A percentile compares a stretch with the other conserved stretches of the same genome.
Conservation (phyloP, 2,113 vertebrate species). For the Vireo altiloquus region DNA sequence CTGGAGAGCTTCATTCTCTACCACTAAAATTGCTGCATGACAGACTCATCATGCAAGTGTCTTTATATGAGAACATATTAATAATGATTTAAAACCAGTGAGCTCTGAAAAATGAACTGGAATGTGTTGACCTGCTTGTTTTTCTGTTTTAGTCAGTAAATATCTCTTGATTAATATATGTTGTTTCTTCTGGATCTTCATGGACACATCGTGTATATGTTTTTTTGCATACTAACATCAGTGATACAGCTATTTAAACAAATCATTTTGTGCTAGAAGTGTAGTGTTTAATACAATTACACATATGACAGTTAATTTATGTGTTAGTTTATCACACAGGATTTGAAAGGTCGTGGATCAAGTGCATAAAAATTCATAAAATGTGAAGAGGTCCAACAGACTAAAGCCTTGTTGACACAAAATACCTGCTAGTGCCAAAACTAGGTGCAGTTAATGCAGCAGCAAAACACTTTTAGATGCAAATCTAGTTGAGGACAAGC, state of each 20-base stretch:
- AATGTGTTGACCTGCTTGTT: no score
- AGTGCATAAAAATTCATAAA: slow-evolving; percentile 2
- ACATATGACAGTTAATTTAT: background rate
- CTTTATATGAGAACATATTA: background rate
- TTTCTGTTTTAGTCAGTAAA: background rate
- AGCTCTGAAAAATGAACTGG: background rate
- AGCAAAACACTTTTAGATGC: slow-evolving; percentile 5
- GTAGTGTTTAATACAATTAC: background rate
- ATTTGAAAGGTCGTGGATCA: background rate
- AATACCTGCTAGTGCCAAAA: background rate
- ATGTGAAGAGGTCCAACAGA: background rate
- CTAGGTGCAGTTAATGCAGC: background rate
- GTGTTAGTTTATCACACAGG: background rate
- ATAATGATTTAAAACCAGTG: background rate
- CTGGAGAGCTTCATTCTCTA: background rate
- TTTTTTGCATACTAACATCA: background rate
- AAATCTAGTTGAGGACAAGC: background rate
- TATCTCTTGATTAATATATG: background rate
- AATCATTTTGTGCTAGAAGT: background rate
- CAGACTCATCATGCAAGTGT: background rate
- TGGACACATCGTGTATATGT: background rate
- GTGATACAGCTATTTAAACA: background rate
- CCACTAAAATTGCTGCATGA: background rate
- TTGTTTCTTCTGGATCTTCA: background rate
- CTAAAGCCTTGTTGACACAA: slow-evolving; percentile 10